Conservation (phyloP, 2,113 vertebrate genomes). For the Loxodonta africana region DNA sequence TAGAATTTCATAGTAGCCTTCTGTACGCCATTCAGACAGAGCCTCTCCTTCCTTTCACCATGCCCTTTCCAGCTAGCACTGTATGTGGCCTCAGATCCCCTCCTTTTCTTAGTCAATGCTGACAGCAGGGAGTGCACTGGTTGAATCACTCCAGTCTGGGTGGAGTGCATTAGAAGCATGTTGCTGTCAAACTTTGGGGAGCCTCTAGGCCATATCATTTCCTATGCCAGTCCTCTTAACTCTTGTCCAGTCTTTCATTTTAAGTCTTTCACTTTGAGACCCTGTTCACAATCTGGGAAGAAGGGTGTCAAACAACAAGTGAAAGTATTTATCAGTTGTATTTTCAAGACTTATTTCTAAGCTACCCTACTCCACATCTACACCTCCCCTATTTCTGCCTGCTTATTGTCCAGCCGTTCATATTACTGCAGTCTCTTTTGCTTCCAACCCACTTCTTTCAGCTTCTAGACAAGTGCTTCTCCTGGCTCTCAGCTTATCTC, state of each 20-base stretch:
- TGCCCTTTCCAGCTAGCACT: background rate
- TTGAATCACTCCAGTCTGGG: background rate
- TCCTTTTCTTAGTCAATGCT: background rate
- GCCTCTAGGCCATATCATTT: background rate
- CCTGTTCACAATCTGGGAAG: background rate
- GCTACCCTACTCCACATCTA: background rate
- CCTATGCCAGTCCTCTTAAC: background rate
- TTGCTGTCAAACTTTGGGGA: background rate
- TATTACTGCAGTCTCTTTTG: background rate
- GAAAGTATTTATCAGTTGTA: background rate
- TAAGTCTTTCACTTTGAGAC: background rate
- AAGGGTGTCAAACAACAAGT: background rate
- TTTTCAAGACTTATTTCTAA: constrained; percentile 47
- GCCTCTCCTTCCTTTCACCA: background rate
- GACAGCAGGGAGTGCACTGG: background rate
- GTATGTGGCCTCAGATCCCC: background rate
- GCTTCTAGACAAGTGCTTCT: background rate
- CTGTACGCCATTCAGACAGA: background rate
- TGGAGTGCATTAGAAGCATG: background rate
- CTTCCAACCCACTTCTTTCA: background rate
- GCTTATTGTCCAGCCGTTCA: background rate
- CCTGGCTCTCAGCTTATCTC: background rate
- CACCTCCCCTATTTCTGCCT: background rate
- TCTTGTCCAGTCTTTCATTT: background rate
- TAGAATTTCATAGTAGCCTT: background rate